Evolutionary conservation across 2,888 invertebrate genomes (phyloP).

Genomic region (Callyntrura sp.): DNA sequence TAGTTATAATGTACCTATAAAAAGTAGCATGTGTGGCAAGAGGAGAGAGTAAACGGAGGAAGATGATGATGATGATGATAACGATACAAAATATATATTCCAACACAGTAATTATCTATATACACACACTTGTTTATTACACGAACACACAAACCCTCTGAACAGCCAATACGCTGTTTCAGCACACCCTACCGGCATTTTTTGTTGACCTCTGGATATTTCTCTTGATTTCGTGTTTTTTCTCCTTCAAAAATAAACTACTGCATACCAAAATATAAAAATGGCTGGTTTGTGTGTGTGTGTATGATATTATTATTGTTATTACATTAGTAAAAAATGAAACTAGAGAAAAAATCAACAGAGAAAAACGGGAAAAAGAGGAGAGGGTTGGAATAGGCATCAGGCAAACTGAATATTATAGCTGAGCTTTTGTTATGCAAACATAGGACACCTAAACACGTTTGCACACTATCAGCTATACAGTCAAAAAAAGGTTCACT

Average conservation of each 20-base stretch:
- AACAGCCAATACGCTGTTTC: too few species aligned
- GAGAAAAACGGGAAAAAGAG: too few species aligned
- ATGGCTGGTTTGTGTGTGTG: neutral
- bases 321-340: neutral
- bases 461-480: constrained; percentile 10
- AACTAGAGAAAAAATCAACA: neutral
- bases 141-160: too few species aligned
- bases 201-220: too few species aligned
- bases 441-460: too few species aligned
- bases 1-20: neutral
- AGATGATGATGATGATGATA: too few species aligned
- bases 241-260: too few species aligned
- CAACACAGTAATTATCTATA: too few species aligned
- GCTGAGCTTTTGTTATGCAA: constrained; percentile 36
- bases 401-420: constrained; percentile 40
- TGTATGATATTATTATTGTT: constrained; percentile 23
- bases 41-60: neutral
- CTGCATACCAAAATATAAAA: neutral
- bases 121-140: too few species aligned
- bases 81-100: too few species aligned
- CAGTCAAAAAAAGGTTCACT: neutral
- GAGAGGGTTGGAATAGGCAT: constrained; percentile 24
- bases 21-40: neutral
- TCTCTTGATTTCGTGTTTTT: too few species aligned
- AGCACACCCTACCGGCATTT: too few species aligned